Percentiles rank a stretch among this genome's conserved stretches.
These are phyloP conservation scores for Craniophora ligustri DNA, from an alignment of 2,888 invertebrate genomes.

Conservation along the genomic window DNA sequence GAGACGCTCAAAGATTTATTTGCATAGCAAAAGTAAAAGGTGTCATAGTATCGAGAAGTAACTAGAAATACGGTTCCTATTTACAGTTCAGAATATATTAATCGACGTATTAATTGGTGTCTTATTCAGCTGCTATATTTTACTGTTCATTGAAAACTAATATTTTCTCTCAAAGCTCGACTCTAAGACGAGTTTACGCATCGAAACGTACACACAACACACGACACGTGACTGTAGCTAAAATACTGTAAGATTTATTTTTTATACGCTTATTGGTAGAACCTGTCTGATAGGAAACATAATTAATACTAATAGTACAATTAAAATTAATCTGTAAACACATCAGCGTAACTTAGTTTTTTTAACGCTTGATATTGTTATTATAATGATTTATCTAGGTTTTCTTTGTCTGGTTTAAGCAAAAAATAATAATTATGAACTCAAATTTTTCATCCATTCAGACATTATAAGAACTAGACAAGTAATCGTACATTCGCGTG, in stretches of 20 bases:
- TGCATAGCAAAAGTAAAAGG: conserved; percentile 29
- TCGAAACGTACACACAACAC: too few relatives aligned
- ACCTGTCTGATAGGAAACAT: too few relatives aligned
- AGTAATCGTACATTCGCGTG: conserved; percentile 28
- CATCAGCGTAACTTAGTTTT: too few relatives aligned
- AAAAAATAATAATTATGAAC: not conserved
- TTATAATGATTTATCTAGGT: not conserved
- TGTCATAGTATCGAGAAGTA: conserved; percentile 15
- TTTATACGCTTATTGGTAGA: too few relatives aligned
- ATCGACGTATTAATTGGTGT: conserved; percentile 24
- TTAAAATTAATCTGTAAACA: conserved; percentile 28
- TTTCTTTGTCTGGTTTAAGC: not conserved
- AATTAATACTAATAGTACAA: too few relatives aligned
- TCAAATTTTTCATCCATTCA: not conserved
- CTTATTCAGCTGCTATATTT: too few relatives aligned
- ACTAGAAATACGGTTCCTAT: conserved; percentile 17
- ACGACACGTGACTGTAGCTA: too few relatives aligned
- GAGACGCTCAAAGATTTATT: conserved; percentile 22
- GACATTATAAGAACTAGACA: conserved; percentile 1
- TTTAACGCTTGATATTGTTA: too few relatives aligned
- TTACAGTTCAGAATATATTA: conserved; percentile 10
- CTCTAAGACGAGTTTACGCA: too few relatives aligned
- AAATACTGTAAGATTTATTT: too few relatives aligned
- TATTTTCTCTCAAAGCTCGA: too few relatives aligned
- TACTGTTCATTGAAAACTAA: too few relatives aligned